Base-by-base conservation (phyloP, 2,888 invertebrate genomes). In the Cacoxenus indagator region DNA sequence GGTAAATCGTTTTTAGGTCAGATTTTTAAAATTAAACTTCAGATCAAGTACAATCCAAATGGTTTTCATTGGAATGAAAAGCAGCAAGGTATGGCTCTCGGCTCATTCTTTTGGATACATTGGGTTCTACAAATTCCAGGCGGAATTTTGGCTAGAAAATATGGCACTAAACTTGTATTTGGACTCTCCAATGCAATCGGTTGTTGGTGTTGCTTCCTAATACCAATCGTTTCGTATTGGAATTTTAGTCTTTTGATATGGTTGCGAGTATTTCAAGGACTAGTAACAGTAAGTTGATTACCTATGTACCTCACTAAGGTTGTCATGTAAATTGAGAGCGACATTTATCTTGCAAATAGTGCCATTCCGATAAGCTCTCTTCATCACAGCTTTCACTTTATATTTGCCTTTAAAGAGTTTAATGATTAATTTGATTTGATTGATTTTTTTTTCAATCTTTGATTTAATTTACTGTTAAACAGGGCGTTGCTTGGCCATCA, bases 31-130 rank as follows among this genome's bases (percentile, higher is more conserved):
- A 48, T 48, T 1, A 48, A 48, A 48, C 70, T 73, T 51, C 70
- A 88, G 87, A 74, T 85, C 26, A 64, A 75, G 0, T 87, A 84
- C 27, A 83, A 85, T 4, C 59, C 62, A 43, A 46, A 83, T 4
- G 87, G 88, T 2, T 92, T 91, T 76, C 83, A 89, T 22, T 94
- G 93, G 93, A 90, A 91, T 78, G 92, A 92, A 77, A 90, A 91
- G 75, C 89, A 92, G 67, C 93, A 92, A 84, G 91, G 92, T 8
- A 77, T 91, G 46, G 89, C 91, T 8, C 85, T 94, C 67, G 92
- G 93, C 0, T 91, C 92, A 0, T 94, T 93, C 82, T 94, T 92
- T 85, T 94, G 92, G 91, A 86, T 93, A 1, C 93, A 94, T 80
- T 92, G 93, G 90, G 59, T 91, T 0, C 90, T 91, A 0, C 94